Percentiles rank a stretch among this genome's conserved stretches.
phyloP scores from a whole-genome alignment of 2,888 invertebrate species.

The Drosophila paranaensis region DNA sequence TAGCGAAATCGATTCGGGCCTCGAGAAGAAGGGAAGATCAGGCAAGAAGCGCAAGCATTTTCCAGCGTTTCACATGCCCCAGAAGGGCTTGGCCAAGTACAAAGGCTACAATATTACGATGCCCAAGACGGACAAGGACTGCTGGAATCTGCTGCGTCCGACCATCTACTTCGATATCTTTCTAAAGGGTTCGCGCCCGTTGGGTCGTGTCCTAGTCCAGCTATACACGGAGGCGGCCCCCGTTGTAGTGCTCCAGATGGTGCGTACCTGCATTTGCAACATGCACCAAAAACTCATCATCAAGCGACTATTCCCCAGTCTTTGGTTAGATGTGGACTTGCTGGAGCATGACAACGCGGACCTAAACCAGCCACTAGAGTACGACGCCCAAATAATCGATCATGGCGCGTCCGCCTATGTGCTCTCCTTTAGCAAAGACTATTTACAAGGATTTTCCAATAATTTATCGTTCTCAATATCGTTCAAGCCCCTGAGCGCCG shows the following conservation, averaged over 20 bases:
- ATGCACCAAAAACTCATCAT: constrained; percentile 48
- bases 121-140: constrained; percentile 42
- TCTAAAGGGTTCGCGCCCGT: constrained; percentile 55
- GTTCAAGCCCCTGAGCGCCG: constrained; percentile 67
- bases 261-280: constrained; percentile 53
- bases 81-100: constrained; percentile 49
- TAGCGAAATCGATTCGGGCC: constrained; percentile 55
- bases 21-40: not conserved
- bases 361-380: constrained; percentile 53
- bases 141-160: constrained; percentile 65
- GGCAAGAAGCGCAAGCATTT: not conserved
- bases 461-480: constrained; percentile 70
- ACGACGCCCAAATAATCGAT: constrained; percentile 62
- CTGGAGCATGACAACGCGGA: constrained; percentile 18
- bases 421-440: constrained; percentile 61
- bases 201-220: constrained; percentile 71
- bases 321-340: constrained; percentile 71
- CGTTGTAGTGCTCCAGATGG: constrained; percentile 62
- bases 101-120: constrained; percentile 37
- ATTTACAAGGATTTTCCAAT: constrained; percentile 50
- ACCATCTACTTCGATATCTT: constrained; percentile 69
- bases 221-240: constrained; percentile 77
- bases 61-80: constrained; percentile 19
- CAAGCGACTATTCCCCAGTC: constrained; percentile 62
- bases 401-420: constrained; percentile 51